Conservation (phyloP, 2,113 vertebrate genomes). For the Lophotis ruficrista region DNA sequence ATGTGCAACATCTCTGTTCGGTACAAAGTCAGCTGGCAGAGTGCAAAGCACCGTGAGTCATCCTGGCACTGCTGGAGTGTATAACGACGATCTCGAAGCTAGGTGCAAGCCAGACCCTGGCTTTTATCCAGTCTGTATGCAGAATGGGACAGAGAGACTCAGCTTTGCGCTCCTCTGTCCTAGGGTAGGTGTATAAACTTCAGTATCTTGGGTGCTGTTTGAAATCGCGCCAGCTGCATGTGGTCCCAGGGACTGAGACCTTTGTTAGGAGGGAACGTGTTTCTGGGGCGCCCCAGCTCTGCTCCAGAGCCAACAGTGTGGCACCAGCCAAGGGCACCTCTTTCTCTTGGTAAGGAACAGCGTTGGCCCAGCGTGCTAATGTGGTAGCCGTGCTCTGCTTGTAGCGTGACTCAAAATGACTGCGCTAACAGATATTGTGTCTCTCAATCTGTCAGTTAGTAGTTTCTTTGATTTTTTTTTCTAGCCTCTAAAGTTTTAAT, state of each 20-base stretch:
- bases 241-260: not conserved
- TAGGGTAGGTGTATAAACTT: not conserved
- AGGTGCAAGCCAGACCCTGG: not conserved
- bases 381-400: not conserved
- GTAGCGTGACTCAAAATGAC: accelerated
- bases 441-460: not conserved
- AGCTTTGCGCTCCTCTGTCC: not conserved
- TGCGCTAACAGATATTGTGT: accelerated
- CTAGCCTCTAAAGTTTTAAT: not conserved
- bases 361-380: not conserved
- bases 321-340: not conserved
- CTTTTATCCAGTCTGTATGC: not conserved
- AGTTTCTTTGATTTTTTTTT: not conserved
- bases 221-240: not conserved
- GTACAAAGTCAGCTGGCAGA: not conserved
- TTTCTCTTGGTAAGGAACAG: accelerated
- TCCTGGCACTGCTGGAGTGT: not conserved
- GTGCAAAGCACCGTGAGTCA: not conserved
- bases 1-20: not conserved
- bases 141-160: not conserved
- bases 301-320: not conserved
- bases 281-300: not conserved
- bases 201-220: not conserved
- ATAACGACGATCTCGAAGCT: not conserved
- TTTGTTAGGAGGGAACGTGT: accelerated